Conservation (phyloP, 2,888 invertebrate genomes). For the Pemphredon lugubris region DNA sequence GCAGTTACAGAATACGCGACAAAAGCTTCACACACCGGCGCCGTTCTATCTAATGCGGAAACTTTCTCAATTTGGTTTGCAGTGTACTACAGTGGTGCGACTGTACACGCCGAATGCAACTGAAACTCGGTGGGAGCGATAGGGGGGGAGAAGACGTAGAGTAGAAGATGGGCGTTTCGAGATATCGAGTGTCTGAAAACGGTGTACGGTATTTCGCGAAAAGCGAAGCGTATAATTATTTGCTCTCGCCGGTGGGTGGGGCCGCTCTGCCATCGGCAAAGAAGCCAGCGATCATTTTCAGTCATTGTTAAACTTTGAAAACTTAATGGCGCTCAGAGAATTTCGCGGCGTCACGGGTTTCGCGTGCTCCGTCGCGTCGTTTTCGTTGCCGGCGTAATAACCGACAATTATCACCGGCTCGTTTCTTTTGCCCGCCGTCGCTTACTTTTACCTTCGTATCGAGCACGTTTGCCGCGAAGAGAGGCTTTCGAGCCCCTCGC, state of each 20-base stretch:
- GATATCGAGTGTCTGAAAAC: slow-evolving; percentile 15
- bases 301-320: slow-evolving; percentile 5
- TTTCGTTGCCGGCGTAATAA: neutral
- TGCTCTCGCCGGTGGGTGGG: slow-evolving; percentile 1
- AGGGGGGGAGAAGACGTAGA: neutral
- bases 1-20: slow-evolving; percentile 16
- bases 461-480: neutral
- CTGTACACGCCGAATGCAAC: slow-evolving; percentile 31
- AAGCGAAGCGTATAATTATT: slow-evolving; percentile 26
- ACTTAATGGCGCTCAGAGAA: slow-evolving; percentile 10
- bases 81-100: slow-evolving; percentile 22
- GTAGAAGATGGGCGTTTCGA: neutral
- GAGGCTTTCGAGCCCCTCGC: neutral
- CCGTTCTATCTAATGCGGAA: slow-evolving; percentile 40
- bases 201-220: slow-evolving; percentile 2
- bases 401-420: neutral
- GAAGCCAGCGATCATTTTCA: slow-evolving; percentile 6
- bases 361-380: neutral
- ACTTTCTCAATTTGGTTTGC: slow-evolving; percentile 51
- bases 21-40: slow-evolving; percentile 38
- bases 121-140: slow-evolving; percentile 7
- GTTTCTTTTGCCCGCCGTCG: neutral
- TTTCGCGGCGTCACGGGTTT: slow-evolving; percentile 1
- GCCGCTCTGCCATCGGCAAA: neutral
- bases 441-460: neutral